Evolutionary conservation across 2,113 vertebrate genomes (phyloP).

Genomic region (Mesocricetus auratus): DNA sequence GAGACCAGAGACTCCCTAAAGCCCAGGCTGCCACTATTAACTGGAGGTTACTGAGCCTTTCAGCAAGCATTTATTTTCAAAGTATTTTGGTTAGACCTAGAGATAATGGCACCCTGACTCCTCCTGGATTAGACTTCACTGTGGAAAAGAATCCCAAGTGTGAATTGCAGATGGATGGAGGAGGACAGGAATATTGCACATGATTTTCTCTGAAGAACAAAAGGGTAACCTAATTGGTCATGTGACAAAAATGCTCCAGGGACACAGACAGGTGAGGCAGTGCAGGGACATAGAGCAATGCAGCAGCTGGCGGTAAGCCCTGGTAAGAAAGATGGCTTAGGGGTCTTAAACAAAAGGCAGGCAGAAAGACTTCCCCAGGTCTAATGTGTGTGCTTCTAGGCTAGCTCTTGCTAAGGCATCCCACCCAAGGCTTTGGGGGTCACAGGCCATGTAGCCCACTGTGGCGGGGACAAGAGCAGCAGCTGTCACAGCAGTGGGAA

Average conservation of each 20-base stretch:
- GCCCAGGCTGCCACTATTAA: slow-evolving; percentile 51
- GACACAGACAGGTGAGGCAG: not conserved
- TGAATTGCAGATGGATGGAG: not conserved
- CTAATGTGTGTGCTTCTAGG: not conserved
- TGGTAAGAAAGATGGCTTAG: not conserved
- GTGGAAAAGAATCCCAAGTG: not conserved
- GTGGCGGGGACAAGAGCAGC: not conserved
- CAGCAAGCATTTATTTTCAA: slow-evolving; percentile 68
- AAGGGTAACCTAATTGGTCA: slow-evolving; percentile 17
- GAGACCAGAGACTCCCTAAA: slow-evolving; percentile 7
- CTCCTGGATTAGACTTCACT: slow-evolving; percentile 44
- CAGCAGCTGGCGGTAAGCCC: not conserved
- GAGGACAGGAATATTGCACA: not conserved
- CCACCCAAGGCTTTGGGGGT: not conserved
- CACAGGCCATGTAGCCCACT: not conserved
- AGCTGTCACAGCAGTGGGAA: not conserved
- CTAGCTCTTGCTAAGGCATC: not conserved
- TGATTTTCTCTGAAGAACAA: slow-evolving; percentile 42
- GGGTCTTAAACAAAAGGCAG: slow-evolving; percentile 16
- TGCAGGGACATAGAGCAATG: slow-evolving; percentile 14
- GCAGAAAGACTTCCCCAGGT: not conserved
- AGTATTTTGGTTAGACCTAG: slow-evolving; percentile 53
- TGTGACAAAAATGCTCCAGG: slow-evolving; percentile 21
- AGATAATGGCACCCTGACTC: slow-evolving; percentile 53
- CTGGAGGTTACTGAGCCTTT: slow-evolving; percentile 44